Evolutionary conservation across 2,888 invertebrate species (phyloP).

Genomic region (Theretra japonica): DNA sequence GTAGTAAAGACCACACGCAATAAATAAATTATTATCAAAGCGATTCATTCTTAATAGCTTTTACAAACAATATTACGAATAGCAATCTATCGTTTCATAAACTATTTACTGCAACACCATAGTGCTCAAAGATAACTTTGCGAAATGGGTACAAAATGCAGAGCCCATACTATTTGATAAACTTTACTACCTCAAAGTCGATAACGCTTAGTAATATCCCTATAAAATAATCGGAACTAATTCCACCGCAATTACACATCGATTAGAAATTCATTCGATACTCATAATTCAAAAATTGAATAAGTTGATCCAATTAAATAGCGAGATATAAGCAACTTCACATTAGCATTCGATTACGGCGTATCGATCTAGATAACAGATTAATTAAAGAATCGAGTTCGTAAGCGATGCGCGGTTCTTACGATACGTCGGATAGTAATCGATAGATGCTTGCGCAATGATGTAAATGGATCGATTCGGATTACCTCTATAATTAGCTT

Average conservation of each 20-base stretch:
- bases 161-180: no score
- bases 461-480: constrained; percentile 75
- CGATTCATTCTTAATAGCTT: no score
- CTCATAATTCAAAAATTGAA: constrained; percentile 34
- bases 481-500: constrained; percentile 77
- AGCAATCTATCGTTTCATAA: no score
- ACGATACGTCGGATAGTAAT: constrained; percentile 72
- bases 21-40: no score
- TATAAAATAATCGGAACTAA: neutral
- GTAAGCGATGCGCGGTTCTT: constrained; percentile 48
- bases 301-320: constrained; percentile 54
- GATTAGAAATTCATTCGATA: constrained; percentile 10
- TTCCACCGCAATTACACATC: neutral
- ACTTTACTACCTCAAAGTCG: no score
- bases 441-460: constrained; percentile 75
- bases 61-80: no score
- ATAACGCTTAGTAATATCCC: neutral
- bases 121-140: no score
- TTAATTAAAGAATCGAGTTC: constrained; percentile 69
- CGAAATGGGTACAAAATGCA: no score
- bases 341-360: constrained; percentile 67
- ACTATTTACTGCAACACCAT: no score
- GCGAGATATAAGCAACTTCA: constrained; percentile 56
- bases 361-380: constrained; percentile 72
- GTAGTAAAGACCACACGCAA: no score